These are phyloP conservation scores for Galeopterus variegatus DNA, from an alignment of 2,113 vertebrate species.

Conservation along the genomic window DNA sequence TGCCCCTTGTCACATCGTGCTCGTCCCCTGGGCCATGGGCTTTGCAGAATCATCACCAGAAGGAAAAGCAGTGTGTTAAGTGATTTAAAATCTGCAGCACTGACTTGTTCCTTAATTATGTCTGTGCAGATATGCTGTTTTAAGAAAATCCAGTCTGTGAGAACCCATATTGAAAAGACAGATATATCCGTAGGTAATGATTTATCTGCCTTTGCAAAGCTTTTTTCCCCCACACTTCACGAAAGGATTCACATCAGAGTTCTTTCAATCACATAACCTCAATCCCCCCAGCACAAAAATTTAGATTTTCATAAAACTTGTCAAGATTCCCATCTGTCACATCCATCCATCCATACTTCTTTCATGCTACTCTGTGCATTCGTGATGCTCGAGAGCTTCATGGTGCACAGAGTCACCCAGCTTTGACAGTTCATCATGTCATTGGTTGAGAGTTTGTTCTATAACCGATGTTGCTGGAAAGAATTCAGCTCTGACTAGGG, in stretches of 20 bases:
- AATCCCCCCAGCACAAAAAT: background rate
- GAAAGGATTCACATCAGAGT: background rate
- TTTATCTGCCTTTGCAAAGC: background rate
- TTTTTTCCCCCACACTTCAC: background rate
- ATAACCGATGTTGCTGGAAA: background rate
- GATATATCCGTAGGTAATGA: background rate
- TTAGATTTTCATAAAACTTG: background rate
- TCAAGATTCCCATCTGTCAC: background rate
- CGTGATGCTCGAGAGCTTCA: background rate
- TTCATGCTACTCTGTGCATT: background rate
- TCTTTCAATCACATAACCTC: background rate
- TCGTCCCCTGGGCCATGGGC: background rate
- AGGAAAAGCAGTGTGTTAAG: background rate
- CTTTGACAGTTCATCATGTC: background rate
- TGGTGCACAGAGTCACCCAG: background rate
- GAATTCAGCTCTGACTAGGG: background rate
- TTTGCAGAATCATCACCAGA: background rate
- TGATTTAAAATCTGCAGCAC: background rate
- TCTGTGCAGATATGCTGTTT: background rate
- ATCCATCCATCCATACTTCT: background rate
- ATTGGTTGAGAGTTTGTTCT: constrained; percentile 18
- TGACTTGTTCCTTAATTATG: background rate
- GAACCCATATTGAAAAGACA: background rate
- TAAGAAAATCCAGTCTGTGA: background rate
- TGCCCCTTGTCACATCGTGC: background rate